phyloP scores from a whole-genome alignment of 35 echinoderm and acorn worm species.

The Holothuria glaberrima region DNA sequence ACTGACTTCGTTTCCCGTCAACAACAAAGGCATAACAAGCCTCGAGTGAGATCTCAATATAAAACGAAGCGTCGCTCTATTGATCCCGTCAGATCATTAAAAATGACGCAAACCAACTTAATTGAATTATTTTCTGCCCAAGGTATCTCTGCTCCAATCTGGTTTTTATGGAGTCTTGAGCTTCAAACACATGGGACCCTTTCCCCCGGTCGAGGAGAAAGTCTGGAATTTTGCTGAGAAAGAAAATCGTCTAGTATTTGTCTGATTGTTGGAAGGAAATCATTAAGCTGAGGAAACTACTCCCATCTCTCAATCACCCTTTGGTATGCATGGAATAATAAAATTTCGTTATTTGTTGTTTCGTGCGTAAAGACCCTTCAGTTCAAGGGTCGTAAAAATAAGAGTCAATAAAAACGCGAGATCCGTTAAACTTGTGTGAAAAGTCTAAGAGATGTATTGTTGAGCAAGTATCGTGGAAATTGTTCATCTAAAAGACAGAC shows the following conservation, averaged over 20 bases:
- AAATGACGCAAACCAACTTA: slow-evolving; percentile 44
- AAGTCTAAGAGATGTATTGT: no score
- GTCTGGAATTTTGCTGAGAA: no score
- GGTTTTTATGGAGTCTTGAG: slow-evolving; percentile 17
- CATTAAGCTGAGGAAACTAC: no score
- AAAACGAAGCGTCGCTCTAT: slow-evolving; percentile 22
- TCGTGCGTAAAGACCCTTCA: neutral
- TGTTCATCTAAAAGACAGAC: no score
- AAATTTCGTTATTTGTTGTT: slow-evolving; percentile 23
- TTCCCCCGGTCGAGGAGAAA: neutral
- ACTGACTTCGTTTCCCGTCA: neutral
- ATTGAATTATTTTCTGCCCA: slow-evolving; percentile 49
- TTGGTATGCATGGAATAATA: neutral
- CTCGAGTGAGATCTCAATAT: slow-evolving; percentile 53
- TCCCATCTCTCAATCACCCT: no score
- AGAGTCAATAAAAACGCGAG: neutral
- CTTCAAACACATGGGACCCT: slow-evolving; percentile 49
- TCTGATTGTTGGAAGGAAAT: no score
- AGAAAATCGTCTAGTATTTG: no score
- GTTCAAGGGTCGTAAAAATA: slow-evolving; percentile 20
- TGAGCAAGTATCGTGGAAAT: no score
- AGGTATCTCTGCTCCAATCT: neutral
- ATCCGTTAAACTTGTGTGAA: no score
- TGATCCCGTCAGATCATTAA: slow-evolving; percentile 52
- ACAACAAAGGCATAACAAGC: slow-evolving; percentile 24